phyloP scores from a whole-genome alignment of 2,888 invertebrate species.

The Spatulosminthurus flaviceps region DNA sequence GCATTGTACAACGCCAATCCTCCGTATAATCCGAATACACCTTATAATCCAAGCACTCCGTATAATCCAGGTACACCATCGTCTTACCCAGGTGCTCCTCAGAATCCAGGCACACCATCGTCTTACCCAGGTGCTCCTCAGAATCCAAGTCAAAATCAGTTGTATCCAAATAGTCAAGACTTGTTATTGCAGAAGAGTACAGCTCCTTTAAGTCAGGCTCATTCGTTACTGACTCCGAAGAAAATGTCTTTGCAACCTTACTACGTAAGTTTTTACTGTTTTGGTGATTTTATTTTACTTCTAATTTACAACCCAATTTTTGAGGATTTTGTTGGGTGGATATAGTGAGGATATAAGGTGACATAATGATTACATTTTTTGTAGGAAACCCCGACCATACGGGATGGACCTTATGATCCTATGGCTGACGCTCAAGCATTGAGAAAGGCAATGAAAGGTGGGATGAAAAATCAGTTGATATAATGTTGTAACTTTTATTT shows the following conservation, averaged over 20 bases:
- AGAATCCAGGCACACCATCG: not conserved
- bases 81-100: too few relatives aligned
- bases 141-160: not conserved
- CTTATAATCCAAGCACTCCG: too few relatives aligned
- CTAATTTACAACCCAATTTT: too few relatives aligned
- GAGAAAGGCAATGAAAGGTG: conserved; percentile 90
- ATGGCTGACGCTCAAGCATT: conserved; percentile 81
- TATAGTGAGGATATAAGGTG: too few relatives aligned
- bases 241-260: conserved; percentile 37
- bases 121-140: not conserved
- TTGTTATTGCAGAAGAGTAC: not conserved
- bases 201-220: not conserved
- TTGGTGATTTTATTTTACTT: not conserved
- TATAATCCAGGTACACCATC: too few relatives aligned
- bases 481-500: too few relatives aligned
- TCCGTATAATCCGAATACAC: too few relatives aligned
- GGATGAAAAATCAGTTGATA: not conserved
- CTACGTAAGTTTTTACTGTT: conserved; percentile 16
- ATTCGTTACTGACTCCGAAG: not conserved
- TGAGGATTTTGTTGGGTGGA: too few relatives aligned
- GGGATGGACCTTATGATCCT: conserved; percentile 74
- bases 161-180: not conserved
- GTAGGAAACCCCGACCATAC: conserved; percentile 57
- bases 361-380: conserved; percentile 22
- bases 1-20: too few relatives aligned